These are phyloP conservation scores for Branchellion lobata DNA, from an alignment of 2,888 invertebrate genomes.

Conservation along the genomic window DNA sequence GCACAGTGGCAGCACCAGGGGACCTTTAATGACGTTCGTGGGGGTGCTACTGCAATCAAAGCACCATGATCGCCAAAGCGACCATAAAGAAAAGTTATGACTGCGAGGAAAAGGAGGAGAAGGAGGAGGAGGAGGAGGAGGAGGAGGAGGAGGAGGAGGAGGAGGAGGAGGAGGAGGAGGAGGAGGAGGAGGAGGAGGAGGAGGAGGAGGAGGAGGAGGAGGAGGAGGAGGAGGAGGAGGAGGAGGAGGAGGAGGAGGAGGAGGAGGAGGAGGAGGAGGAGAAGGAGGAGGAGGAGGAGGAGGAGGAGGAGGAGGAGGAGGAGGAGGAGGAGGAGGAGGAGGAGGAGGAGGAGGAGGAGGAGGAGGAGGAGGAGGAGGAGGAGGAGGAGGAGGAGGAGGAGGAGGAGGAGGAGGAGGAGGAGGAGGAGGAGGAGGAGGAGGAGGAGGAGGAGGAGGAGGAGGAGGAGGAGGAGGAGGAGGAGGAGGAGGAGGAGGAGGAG, in stretches of 20 bases:
- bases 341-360: background rate
- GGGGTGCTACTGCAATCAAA: background rate
- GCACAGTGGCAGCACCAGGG: background rate
- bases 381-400: too few relatives aligned
- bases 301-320: background rate
- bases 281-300: background rate
- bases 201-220: constrained; percentile 11
- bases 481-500: background rate
- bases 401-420: too few relatives aligned
- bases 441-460: too few relatives aligned
- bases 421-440: too few relatives aligned
- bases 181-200: constrained; percentile 18
- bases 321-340: background rate
- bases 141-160: constrained; percentile 33
- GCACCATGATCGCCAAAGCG: background rate
- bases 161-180: constrained; percentile 19
- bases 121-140: background rate
- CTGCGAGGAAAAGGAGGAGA: background rate
- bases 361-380: too few relatives aligned
- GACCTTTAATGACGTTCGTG: background rate
- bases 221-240: background rate
- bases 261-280: background rate
- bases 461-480: background rate
- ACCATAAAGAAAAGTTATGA: background rate
- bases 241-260: background rate